Evolutionary conservation across 2,888 invertebrate genomes (phyloP), one percentile per base, ranked within the genome.

Genomic region (Pasiphila rectangulata): DNA sequence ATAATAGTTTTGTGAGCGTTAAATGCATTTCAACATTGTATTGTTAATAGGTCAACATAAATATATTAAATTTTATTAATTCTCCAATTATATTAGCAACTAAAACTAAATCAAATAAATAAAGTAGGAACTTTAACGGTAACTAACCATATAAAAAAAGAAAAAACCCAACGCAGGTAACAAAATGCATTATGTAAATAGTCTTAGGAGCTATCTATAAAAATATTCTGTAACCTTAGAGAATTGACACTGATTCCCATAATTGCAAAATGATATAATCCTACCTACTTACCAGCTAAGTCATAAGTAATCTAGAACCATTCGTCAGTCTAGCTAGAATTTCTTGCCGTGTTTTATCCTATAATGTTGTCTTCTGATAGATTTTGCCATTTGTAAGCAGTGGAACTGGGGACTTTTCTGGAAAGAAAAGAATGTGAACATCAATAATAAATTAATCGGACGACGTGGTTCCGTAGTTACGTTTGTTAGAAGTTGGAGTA

Each of bases 321-420:
- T 17, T 29, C 29, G 21, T 42, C 47, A 42, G 41, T 43, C 34
- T 37, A 30, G 17, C 30, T 17, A 24, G 25, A 19, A 17, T 37
- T 43, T 39, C 21, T 19, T 29, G 39, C 19, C 23, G 23, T 32
- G 5, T 39, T 20, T 25, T 19, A 61, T 69, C 17, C 17, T 72
- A 72, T 69, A 70, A 69, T 15, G 61, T 36, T 40, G 68, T 60
- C 52, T 67, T 67, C 27, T 60, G 54, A 49, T 61, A 59, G 39
- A 46, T 48, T 40, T 59, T 59, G 49, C 68, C 69, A 46, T 75
- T 76, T 13, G 42, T 58, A 41, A 66, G 65, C 48, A 72, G 61
- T 23, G 59, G 62, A 20, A 54, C 63, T 13, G 72, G 57, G n/a
- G 54, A 51, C 54, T 67, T 72, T 48, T 73, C 80, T 80, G 79